Conservation (phyloP, 2,113 vertebrate species). For the Corynorhinus townsendii region DNA sequence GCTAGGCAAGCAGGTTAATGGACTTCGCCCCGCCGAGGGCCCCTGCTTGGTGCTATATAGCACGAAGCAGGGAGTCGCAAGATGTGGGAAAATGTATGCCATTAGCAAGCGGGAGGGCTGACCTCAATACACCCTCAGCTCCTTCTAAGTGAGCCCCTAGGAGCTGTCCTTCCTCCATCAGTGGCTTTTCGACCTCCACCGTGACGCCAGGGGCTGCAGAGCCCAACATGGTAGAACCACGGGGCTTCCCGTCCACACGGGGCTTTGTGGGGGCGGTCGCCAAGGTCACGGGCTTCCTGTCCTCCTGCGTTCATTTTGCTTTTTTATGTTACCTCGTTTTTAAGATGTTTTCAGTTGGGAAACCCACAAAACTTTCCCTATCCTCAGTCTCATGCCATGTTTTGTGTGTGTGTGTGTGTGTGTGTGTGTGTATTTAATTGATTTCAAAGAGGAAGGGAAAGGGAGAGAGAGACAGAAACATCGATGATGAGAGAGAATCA, state of each 20-base stretch:
- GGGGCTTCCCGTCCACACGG: neutral
- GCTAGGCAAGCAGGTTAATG: neutral
- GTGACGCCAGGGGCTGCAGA: neutral
- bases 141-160: neutral
- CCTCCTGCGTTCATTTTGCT: neutral
- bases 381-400: neutral
- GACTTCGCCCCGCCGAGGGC: neutral
- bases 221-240: fast-evolving
- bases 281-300: neutral
- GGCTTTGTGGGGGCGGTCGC: neutral
- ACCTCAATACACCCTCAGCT: neutral
- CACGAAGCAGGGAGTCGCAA: neutral
- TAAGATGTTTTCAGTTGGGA: neutral
- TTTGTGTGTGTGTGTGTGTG: too few species aligned
- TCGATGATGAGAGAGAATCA: too few species aligned
- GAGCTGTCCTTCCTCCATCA: neutral
- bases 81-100: neutral
- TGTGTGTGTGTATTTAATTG: too few species aligned
- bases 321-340: neutral
- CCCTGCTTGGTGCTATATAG: neutral
- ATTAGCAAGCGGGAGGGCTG: neutral
- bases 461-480: too few species aligned
- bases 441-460: too few species aligned
- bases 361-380: neutral
- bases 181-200: neutral